Conservation (phyloP, 1,140 invertebrate species). For the Pogonomyrmex barbatus region DNA sequence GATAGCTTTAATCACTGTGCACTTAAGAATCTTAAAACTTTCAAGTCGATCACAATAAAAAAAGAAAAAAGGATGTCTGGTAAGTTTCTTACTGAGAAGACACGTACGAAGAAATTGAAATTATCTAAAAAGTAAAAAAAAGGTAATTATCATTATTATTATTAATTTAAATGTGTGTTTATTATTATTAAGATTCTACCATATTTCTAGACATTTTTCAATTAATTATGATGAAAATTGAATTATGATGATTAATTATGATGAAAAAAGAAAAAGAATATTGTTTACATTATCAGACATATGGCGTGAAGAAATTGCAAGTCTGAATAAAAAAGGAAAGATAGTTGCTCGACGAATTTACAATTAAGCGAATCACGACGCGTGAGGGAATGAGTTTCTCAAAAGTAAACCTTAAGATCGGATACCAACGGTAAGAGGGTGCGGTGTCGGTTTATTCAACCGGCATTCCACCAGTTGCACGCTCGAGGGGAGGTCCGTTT, state of each 20-base stretch:
- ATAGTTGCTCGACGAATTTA: background rate
- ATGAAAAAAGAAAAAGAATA: too few relatives aligned
- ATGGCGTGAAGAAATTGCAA: background rate
- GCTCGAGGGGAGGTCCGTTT: slow-evolving; percentile 57
- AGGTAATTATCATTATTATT: too few relatives aligned
- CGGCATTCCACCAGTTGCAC: slow-evolving; percentile 81
- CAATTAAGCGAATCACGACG: background rate
- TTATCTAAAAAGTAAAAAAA: background rate
- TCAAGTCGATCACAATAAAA: background rate
- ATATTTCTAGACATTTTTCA: background rate
- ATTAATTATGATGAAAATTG: too few relatives aligned
- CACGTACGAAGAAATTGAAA: background rate
- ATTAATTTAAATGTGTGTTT: too few relatives aligned
- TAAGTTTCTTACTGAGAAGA: background rate
- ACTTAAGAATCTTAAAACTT: background rate
- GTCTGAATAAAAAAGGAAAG: background rate
- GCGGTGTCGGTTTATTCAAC: slow-evolving; percentile 57
- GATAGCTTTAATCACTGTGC: background rate
- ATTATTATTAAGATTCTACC: too few relatives aligned
- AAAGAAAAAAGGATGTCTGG: background rate
- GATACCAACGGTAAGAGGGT: background rate
- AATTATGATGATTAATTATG: too few relatives aligned
- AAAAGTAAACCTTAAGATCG: slow-evolving; percentile 36
- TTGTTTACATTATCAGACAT: too few relatives aligned
- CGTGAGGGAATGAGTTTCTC: slow-evolving; percentile 35